Evolutionary conservation across 2,888 invertebrate genomes (phyloP).

Genomic region (Thalpophila matura): DNA sequence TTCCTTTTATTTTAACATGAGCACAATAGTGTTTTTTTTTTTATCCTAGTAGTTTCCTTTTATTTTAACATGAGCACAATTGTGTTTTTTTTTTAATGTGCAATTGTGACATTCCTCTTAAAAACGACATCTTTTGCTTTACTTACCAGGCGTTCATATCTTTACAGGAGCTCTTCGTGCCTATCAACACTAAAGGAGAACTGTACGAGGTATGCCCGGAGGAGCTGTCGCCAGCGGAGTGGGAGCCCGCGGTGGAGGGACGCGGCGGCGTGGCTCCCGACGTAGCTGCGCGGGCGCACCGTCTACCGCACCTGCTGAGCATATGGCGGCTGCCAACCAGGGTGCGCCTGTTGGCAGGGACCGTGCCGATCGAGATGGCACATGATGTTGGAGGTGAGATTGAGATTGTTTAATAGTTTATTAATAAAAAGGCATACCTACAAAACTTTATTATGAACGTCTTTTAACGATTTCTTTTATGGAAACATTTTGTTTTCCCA

Average conservation of each 20-base stretch:
- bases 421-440: no score
- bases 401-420: neutral
- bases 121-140: neutral
- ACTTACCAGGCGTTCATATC: conserved; percentile 51
- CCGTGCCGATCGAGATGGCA: conserved; percentile 91
- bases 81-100: no score
- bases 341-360: conserved; percentile 91
- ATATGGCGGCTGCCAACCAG: conserved; percentile 91
- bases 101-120: no score
- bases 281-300: conserved; percentile 90
- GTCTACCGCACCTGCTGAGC: conserved; percentile 89
- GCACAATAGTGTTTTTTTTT: no score
- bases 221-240: conserved; percentile 89
- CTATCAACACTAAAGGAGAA: conserved; percentile 94
- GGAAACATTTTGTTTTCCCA: no score
- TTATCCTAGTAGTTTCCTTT: no score
- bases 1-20: no score
- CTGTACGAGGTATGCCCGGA: conserved; percentile 92
- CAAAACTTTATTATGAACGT: no score
- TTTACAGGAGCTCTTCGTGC: conserved; percentile 93
- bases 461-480: no score
- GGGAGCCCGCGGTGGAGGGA: conserved; percentile 87
- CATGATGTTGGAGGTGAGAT: conserved; percentile 92
- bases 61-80: no score
- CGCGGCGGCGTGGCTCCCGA: conserved; percentile 81